phyloP scores from a whole-genome alignment of 2,888 invertebrate genomes.

The Morpho helenor region DNA sequence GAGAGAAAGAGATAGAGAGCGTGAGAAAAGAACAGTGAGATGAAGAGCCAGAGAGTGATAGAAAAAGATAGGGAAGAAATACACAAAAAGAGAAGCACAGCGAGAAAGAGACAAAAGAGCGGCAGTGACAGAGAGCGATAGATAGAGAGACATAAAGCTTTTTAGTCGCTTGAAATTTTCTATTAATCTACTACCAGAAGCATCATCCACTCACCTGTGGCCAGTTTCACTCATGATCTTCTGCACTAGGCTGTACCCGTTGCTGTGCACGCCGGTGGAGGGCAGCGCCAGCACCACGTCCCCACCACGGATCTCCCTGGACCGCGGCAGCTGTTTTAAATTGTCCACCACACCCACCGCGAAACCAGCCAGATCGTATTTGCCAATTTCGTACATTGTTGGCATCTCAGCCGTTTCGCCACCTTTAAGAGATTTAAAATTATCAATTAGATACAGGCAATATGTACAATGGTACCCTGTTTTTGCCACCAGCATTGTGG shows the following conservation, averaged over 20 bases:
- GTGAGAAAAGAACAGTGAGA: no score
- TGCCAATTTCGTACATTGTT: constrained; percentile 90
- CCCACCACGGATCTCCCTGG: constrained; percentile 82
- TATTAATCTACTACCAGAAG: no score
- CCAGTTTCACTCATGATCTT: constrained; percentile 85
- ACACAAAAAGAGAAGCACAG: no score
- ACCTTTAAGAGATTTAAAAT: constrained; percentile 63
- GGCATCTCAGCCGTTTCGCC: constrained; percentile 99
- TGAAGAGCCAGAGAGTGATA: no score
- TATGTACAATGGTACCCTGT: no score
- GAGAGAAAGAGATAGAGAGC: no score
- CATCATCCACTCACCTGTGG: constrained; percentile 58
- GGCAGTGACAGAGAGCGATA: no score
- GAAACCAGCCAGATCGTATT: constrained; percentile 98
- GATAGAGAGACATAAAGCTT: no score
- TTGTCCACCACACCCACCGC: constrained; percentile 95
- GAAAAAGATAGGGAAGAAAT: no score
- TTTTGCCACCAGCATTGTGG: no score
- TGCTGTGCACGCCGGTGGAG: constrained; percentile 96
- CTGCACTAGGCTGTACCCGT: constrained; percentile 94
- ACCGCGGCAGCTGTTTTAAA: constrained; percentile 82
- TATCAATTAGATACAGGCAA: neutral
- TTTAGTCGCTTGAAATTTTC: no score
- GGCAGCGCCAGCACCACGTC: constrained; percentile 92
- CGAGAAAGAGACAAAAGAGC: no score